Conservation (phyloP, 2,113 vertebrate species). For the Myodes glareolus region DNA sequence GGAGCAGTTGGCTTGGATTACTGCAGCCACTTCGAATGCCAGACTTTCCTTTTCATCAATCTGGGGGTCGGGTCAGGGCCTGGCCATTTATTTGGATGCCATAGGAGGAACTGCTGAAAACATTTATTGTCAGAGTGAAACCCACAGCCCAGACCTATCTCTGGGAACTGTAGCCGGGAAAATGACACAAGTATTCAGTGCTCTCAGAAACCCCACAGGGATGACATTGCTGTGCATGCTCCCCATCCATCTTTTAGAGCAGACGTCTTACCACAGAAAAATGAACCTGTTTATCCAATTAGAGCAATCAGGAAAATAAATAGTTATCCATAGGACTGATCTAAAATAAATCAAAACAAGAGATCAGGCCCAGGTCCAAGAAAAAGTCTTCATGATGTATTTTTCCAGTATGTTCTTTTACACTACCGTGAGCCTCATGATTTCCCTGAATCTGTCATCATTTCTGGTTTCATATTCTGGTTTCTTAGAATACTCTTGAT, state of each 20-base stretch:
- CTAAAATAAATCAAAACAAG: constrained; percentile 6
- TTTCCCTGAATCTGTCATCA: neutral
- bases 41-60: neutral
- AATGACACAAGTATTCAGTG: neutral
- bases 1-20: neutral
- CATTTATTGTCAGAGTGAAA: constrained; percentile 10
- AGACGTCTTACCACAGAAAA: constrained; percentile 1
- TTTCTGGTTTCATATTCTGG: neutral
- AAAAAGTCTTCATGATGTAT: neutral
- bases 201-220: neutral
- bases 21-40: neutral
- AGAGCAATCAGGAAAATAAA: constrained; percentile 32
- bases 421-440: neutral
- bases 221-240: neutral
- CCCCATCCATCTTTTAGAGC: neutral
- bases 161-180: neutral
- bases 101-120: neutral
- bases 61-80: neutral
- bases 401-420: neutral
- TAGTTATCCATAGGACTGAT: neutral
- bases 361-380: neutral
- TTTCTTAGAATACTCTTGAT: neutral
- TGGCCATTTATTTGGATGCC: constrained; percentile 46
- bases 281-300: constrained; percentile 38
- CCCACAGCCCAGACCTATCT: constrained; percentile 11